These are phyloP conservation scores for Corythoichthys intestinalis DNA, from an alignment of 2,113 vertebrate species.

Conservation along the genomic window DNA sequence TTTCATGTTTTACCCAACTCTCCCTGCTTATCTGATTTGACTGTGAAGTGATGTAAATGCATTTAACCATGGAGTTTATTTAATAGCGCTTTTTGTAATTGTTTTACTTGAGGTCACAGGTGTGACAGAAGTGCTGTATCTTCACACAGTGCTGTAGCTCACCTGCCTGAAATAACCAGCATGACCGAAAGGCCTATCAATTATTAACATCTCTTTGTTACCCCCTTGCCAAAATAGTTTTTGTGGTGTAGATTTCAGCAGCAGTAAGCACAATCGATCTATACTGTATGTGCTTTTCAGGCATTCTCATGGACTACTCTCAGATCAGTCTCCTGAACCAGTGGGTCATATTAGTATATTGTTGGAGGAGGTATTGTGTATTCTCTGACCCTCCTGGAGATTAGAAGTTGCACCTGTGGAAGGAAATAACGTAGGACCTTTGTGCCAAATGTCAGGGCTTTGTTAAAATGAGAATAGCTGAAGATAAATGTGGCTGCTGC, in stretches of 20 bases:
- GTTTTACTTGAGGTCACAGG: slow-evolving; percentile 9
- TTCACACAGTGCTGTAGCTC: slow-evolving; percentile 21
- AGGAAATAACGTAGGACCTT: slow-evolving; percentile 25
- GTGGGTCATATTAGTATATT: slow-evolving; percentile 24
- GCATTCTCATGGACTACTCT: slow-evolving; percentile 15
- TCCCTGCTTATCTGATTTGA: slow-evolving; percentile 38
- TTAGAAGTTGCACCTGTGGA: slow-evolving; percentile 36
- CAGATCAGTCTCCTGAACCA: slow-evolving; percentile 27
- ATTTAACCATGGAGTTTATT: slow-evolving; percentile 27
- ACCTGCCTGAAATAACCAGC: slow-evolving; percentile 47
- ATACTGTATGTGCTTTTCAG: slow-evolving; percentile 22
- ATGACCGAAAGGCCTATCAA: slow-evolving; percentile 55
- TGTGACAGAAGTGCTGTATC: slow-evolving; percentile 14
- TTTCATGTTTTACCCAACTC: slow-evolving; percentile 22
- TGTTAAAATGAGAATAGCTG: slow-evolving; percentile 30
- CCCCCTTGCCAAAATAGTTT: slow-evolving; percentile 24
- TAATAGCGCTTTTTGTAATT: slow-evolving; percentile 22
- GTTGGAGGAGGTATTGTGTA: slow-evolving; percentile 49
- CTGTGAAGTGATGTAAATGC: slow-evolving; percentile 26
- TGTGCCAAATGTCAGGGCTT: slow-evolving; percentile 25
- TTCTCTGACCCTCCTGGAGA: slow-evolving; percentile 23
- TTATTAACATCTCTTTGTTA: slow-evolving; percentile 64
- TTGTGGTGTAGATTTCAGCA: slow-evolving; percentile 37
- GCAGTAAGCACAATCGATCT: slow-evolving; percentile 49
- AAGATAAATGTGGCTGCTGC: slow-evolving; percentile 20